phyloP scores from a whole-genome alignment of 2,888 invertebrate species.

The Calameuta pallipes region DNA sequence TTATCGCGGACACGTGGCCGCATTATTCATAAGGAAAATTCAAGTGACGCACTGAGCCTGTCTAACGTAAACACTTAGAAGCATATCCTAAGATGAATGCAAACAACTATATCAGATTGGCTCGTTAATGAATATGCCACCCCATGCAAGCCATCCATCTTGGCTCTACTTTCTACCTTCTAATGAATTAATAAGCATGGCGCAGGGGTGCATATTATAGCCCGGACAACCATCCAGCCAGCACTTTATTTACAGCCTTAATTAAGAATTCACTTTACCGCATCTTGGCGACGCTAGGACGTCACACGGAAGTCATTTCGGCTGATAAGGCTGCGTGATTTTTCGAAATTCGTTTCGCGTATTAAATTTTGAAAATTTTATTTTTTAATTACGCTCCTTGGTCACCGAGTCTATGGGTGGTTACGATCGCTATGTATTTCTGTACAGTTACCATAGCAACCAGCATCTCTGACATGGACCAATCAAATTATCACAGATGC shows the following conservation, averaged over 20 bases:
- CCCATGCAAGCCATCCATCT: conserved; percentile 5
- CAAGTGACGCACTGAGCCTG: neutral
- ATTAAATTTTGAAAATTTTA: neutral
- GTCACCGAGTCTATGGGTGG: neutral
- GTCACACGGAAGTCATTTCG: neutral
- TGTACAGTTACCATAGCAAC: neutral
- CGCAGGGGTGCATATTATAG: neutral
- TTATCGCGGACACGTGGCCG: neutral
- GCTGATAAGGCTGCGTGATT: neutral
- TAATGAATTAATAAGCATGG: conserved; percentile 3
- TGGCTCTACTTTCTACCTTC: neutral
- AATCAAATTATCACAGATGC: neutral
- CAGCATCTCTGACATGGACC: neutral
- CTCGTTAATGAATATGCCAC: conserved; percentile 3
- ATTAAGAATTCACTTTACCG: neutral
- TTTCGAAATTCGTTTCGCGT: neutral
- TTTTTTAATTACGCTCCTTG: neutral
- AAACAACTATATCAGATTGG: conserved; percentile 6
- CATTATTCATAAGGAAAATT: neutral
- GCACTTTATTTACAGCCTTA: neutral
- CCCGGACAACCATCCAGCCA: neutral
- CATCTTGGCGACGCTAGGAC: neutral
- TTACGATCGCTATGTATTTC: neutral
- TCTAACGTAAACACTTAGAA: neutral
- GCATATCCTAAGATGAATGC: neutral